Conservation (phyloP, 2,888 invertebrate species). For the Melinopterus prodromus region DNA sequence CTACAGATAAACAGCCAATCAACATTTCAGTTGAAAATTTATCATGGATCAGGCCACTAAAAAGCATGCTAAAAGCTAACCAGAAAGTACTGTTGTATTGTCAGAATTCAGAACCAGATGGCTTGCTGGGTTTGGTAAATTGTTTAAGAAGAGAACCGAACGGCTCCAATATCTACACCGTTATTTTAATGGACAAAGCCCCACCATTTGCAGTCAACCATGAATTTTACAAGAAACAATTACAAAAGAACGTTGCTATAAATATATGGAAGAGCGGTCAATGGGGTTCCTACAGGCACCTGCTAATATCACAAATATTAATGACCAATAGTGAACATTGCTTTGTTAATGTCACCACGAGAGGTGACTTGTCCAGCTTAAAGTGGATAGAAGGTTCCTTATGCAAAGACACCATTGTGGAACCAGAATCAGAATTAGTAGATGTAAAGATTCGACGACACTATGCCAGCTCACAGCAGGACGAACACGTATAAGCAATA, state of each 20-base stretch:
- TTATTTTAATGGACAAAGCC: conserved; percentile 67
- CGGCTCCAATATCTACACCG: conserved; percentile 64
- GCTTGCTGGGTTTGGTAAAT: conserved; percentile 89
- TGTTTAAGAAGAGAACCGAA: conserved; percentile 77
- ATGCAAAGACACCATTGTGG: background rate
- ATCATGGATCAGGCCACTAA: conserved; percentile 18
- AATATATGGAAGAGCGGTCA: conserved; percentile 75
- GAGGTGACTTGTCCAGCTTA: conserved; percentile 88
- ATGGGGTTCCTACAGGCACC: conserved; percentile 81
- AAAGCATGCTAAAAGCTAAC: conserved; percentile 42
- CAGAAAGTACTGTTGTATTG: conserved; percentile 66
- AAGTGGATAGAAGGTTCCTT: conserved; percentile 77
- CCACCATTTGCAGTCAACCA: conserved; percentile 71
- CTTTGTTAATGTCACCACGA: conserved; percentile 77
- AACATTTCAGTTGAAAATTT: conserved; percentile 11
- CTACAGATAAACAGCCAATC: background rate
- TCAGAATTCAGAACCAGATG: conserved; percentile 74
- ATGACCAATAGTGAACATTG: conserved; percentile 70
- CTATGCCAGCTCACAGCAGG: background rate
- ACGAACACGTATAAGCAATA: no score
- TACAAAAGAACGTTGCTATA: conserved; percentile 77
- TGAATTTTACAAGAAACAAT: conserved; percentile 71
- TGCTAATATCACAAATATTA: conserved; percentile 67
- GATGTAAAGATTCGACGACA: conserved; percentile 13
- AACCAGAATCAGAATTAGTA: conserved; percentile 6